phyloP scores from a whole-genome alignment of 1,140 invertebrate genomes.

The Mizuhopecten yessoensis region DNA sequence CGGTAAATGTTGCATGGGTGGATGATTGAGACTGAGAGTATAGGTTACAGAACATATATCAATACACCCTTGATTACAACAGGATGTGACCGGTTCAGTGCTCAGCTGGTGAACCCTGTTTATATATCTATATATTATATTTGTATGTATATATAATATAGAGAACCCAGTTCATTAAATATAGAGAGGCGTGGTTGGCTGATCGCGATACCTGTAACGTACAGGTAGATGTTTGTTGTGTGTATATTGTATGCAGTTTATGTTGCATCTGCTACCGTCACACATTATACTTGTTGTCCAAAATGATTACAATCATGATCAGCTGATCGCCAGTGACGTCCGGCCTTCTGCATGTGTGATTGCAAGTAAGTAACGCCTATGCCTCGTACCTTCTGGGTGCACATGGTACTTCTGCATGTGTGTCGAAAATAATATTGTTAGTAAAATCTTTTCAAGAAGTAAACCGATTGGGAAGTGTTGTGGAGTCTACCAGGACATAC shows the following conservation, averaged over 20 bases:
- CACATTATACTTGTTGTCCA: no score
- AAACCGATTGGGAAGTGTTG: no score
- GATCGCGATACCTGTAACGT: not conserved
- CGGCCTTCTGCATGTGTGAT: not conserved
- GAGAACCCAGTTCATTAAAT: not conserved
- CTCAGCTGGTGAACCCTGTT: not conserved
- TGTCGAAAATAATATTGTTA: no score
- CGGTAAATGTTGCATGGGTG: not conserved
- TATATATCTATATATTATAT: no score
- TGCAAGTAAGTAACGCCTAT: not conserved
- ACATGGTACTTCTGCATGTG: no score
- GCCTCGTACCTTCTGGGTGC: no score
- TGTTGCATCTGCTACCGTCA: not conserved
- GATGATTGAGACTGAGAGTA: not conserved
- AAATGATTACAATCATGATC: not conserved
- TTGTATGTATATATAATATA: not conserved
- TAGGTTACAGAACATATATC: not conserved
- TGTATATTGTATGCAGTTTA: not conserved
- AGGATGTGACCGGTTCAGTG: not conserved
- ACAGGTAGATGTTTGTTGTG: not conserved
- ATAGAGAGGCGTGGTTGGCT: not conserved
- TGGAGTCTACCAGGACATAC: no score
- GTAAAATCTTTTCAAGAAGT: no score
- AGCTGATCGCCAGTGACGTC: constrained; percentile 3
- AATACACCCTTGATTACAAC: no score